Conservation (phyloP, 2,113 vertebrate genomes). For the Galemys pyrenaicus region DNA sequence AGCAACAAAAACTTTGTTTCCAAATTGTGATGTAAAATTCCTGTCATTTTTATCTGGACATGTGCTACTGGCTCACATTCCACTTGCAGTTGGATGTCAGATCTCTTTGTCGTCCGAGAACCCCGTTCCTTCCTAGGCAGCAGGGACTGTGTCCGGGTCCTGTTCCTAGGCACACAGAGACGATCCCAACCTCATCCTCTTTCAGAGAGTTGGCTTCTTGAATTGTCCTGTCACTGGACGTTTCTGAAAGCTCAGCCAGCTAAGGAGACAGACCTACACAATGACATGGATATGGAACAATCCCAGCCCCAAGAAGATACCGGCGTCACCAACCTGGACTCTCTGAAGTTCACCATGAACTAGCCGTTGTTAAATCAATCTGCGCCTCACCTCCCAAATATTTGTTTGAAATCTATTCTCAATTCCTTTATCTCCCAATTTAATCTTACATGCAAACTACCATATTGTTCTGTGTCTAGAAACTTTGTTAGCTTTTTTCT, state of each 20-base stretch:
- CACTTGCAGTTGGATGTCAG: not conserved
- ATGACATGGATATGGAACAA: not conserved
- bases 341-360: not conserved
- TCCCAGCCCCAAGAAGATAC: not conserved
- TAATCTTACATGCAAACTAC: not conserved
- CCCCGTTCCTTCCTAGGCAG: not conserved
- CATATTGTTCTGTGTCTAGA: not conserved
- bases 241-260: not conserved
- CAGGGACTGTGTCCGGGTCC: not conserved
- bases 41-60: not conserved
- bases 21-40: not conserved
- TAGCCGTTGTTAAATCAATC: not conserved
- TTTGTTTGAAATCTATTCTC: not conserved
- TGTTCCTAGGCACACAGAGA: not conserved
- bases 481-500: not conserved
- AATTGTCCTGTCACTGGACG: not conserved
- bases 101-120: not conserved
- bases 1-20: not conserved
- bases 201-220: not conserved
- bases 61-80: not conserved
- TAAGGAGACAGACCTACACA: not conserved
- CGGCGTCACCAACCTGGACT: not conserved
- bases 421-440: not conserved
- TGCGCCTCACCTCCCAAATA: not conserved
- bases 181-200: not conserved